These are phyloP conservation scores for Oreotrochilus melanogaster DNA, from an alignment of 2,113 vertebrate species.

Conservation along the genomic window DNA sequence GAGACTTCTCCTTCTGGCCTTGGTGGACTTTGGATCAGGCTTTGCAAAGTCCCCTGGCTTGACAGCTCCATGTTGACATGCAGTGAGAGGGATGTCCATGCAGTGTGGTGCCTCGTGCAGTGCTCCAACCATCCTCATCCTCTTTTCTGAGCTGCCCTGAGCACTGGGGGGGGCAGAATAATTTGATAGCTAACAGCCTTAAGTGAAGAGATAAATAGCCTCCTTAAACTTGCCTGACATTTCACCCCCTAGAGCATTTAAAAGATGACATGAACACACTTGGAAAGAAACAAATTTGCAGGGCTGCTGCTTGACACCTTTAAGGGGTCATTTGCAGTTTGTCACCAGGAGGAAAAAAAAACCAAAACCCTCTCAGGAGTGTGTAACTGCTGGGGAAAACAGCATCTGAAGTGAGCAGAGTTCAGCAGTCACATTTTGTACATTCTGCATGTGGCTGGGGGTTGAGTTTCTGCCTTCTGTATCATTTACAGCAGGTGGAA, in stretches of 20 bases:
- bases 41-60: not conserved
- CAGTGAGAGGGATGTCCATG: not conserved
- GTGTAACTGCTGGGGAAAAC: not conserved
- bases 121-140: not conserved
- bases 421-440: not conserved
- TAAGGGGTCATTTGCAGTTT: not conserved
- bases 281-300: not conserved
- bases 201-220: not conserved
- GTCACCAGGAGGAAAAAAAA: not conserved
- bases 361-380: not conserved
- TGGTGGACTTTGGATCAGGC: not conserved
- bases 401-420: not conserved
- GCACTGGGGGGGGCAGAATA: not conserved
- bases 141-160: not conserved
- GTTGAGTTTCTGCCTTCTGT: slow-evolving; percentile 20
- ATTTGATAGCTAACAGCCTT: not conserved
- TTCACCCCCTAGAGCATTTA: not conserved
- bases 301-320: not conserved
- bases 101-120: not conserved
- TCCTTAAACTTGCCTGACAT: not conserved
- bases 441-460: not conserved
- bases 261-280: not conserved
- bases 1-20: not conserved
- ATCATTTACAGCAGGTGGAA: not conserved
- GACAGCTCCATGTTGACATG: rapidly evolving